Base-by-base conservation (phyloP, 2,797 vertebrate genomes). In the Octomys mimax region DNA sequence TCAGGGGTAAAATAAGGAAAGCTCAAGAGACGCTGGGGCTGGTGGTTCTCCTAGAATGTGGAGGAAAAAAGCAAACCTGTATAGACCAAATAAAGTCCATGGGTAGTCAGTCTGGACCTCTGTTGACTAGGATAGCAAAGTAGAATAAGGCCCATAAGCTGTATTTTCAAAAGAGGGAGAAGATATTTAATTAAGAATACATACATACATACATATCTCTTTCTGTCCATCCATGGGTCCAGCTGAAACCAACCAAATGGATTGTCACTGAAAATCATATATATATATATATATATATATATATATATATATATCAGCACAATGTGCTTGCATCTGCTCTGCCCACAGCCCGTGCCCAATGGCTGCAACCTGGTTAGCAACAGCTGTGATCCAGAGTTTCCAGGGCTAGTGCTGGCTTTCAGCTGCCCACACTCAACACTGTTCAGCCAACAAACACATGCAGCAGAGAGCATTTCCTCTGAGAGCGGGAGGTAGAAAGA, bases 81-180 rank as follows among this genome's bases (percentile, higher is more conserved):
- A 2, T n/a, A n/a, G 57, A 71, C 71, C 75, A 73, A 80, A 87
- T 64, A 57, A 84, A 87, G 46, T 87, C 77, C 52, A 6, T n/a
- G 12, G 24, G n/a, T 49, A 8, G 31, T 73, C 54, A 82, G 87
- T 12, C 46, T 83, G 36, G 36, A 64, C 39, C 16, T 71, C 59
- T 78, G 62, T 66, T 70, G 73, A 89, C 13, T 26, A 59, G 70
- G 26, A 54, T 14, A 57, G 33, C 83, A 57, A 24, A 78, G 61
- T 75, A 16, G 62, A 92, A 62, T 13, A 70, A 49, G n/a, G 24
- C 2, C 87, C 57, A 92, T 28, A 18, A 52, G 75, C 42, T 16
- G 46, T 59, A 18, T 84, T 97, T 94, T 57, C 86, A 87, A 54
- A 96, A 59, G 77, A 49, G 16, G 22, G 1, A 66, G 31, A 81